These are phyloP conservation scores for Albula goreensis DNA, from an alignment of 2,113 vertebrate genomes.

Conservation along the genomic window DNA sequence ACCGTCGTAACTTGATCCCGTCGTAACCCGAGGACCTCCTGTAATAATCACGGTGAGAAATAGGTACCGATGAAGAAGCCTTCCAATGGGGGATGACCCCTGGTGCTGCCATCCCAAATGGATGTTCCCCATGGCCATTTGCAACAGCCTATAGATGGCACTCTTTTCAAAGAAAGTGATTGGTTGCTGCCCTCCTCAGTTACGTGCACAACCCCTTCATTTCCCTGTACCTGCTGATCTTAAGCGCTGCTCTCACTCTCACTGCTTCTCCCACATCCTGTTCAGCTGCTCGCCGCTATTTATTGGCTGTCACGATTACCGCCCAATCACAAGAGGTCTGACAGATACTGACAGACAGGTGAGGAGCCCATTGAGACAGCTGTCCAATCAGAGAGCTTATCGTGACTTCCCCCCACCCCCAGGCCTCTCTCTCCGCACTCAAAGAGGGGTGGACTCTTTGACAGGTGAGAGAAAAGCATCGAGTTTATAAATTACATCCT, in stretches of 20 bases:
- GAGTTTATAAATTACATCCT: neutral
- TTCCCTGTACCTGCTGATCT: too few species aligned
- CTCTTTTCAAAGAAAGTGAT: too few species aligned
- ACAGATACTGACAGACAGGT: neutral
- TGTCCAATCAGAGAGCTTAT: neutral
- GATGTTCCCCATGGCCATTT: too few species aligned
- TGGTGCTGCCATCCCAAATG: too few species aligned
- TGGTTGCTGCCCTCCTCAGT: too few species aligned
- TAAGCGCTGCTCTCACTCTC: too few species aligned
- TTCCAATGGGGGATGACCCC: too few species aligned
- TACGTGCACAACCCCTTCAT: too few species aligned
- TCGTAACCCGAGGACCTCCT: neutral
- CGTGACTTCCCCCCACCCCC: neutral
- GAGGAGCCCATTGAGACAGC: neutral
- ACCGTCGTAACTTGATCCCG: too few species aligned
- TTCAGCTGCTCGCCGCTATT: neutral
- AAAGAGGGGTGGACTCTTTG: neutral
- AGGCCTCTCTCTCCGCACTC: neutral
- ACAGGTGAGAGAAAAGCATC: conserved; percentile 1
- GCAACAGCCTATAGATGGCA: too few species aligned
- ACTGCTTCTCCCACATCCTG: neutral
- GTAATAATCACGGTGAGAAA: neutral
- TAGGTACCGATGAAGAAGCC: neutral
- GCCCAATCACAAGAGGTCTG: neutral
- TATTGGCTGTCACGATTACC: neutral